Conservation (phyloP, 2,888 invertebrate genomes). For the Koerneria pararmatus region DNA sequence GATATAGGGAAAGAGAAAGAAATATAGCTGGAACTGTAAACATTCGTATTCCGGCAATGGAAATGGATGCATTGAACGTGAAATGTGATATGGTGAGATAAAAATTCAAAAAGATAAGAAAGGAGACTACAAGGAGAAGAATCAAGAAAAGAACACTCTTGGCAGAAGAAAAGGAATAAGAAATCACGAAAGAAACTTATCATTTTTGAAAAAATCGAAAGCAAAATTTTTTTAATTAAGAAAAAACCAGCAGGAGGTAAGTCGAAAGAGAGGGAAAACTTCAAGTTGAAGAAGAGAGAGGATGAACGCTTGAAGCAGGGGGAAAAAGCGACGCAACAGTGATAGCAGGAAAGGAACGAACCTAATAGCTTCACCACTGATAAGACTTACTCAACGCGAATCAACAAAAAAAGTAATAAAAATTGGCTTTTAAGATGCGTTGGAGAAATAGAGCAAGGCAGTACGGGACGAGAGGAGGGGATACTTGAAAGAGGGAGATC, state of each 20-base stretch:
- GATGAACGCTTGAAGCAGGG: neutral
- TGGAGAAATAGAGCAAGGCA: neutral
- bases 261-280: conserved; percentile 8
- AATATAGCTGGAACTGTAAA: too few species aligned
- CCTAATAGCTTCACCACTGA: neutral
- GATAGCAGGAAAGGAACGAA: neutral
- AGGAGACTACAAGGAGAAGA: too few species aligned
- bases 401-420: neutral
- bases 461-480: neutral
- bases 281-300: conserved; percentile 9
- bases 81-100: too few species aligned
- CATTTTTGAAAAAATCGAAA: conserved; percentile 11
- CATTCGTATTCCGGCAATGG: too few species aligned
- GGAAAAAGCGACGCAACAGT: neutral
- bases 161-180: conserved; percentile 2
- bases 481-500: neutral
- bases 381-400: neutral
- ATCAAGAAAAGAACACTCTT: conserved; percentile 14
- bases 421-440: neutral
- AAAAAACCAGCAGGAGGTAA: neutral
- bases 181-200: conserved; percentile 16
- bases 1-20: too few species aligned
- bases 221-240: conserved; percentile 5
- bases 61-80: too few species aligned
- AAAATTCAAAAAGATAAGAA: too few species aligned